Conservation (phyloP, 2,797 vertebrate genomes). For the Halcyon smyrnensis region DNA sequence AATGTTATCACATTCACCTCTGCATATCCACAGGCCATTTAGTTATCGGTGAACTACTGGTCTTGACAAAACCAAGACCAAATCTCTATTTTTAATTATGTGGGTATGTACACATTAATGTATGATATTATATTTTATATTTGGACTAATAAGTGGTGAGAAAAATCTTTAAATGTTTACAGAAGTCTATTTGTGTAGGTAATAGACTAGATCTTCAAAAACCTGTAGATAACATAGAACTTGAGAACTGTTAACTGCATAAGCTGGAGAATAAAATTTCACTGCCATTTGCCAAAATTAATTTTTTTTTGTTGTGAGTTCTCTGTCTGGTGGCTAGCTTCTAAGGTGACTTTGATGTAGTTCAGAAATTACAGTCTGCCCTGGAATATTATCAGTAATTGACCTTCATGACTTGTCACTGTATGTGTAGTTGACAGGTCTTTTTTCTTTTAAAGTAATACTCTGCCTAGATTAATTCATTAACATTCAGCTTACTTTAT, state of each 20-base stretch:
- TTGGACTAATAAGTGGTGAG: not conserved
- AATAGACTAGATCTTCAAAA: not conserved
- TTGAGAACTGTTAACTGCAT: not conserved
- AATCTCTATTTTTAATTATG: not conserved
- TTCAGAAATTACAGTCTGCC: not conserved
- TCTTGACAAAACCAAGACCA: not conserved
- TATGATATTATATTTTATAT: not conserved
- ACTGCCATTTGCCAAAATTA: not conserved
- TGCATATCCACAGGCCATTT: not conserved
- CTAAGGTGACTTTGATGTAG: not conserved
- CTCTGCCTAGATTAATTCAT: not conserved
- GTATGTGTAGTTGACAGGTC: not conserved
- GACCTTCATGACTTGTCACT: not conserved
- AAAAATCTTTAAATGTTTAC: not conserved
- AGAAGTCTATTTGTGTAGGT: not conserved
- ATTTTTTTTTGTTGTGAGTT: not conserved
- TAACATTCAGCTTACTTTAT: not conserved
- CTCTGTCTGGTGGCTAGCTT: not conserved
- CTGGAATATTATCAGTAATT: not conserved
- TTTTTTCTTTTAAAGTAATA: not conserved
- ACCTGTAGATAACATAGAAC: not conserved
- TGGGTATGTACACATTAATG: not conserved
- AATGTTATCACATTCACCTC: not conserved
- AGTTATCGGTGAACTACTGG: not conserved
- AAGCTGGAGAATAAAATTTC: not conserved